Conservation (phyloP, 2,888 invertebrate genomes). For the Meliscaeva auricollis region DNA sequence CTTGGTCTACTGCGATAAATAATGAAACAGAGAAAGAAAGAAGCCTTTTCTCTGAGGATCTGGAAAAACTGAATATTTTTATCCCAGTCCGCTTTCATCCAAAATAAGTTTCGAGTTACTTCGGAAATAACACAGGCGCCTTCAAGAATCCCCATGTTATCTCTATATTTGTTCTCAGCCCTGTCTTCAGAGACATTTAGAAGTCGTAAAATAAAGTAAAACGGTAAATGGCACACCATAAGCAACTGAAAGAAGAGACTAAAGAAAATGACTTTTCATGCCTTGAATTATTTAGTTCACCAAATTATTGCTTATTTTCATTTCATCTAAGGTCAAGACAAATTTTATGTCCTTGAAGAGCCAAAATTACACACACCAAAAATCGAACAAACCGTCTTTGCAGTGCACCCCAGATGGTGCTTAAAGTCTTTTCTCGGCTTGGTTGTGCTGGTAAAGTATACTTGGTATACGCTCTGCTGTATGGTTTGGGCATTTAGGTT, state of each 20-base stretch:
- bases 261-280: conserved; percentile 60
- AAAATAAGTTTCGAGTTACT: no score
- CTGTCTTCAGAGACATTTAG: neutral
- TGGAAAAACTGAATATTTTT: no score
- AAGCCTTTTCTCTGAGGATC: no score
- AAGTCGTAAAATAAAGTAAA: conserved; percentile 48
- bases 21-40: no score
- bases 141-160: no score
- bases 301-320: conserved; percentile 73
- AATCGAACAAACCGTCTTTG: conserved; percentile 9
- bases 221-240: conserved; percentile 53
- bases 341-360: conserved; percentile 62
- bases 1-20: no score
- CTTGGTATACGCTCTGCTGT: neutral
- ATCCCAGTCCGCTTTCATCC: no score
- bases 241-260: conserved; percentile 15
- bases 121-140: no score
- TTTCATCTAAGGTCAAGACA: conserved; percentile 69
- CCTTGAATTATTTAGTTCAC: conserved; percentile 67
- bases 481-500: conserved; percentile 30
- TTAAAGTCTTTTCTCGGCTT: conserved; percentile 30
- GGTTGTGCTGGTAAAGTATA: neutral
- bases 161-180: no score
- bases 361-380: neutral
- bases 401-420: conserved; percentile 60